phyloP scores from a whole-genome alignment of 2,113 vertebrate species.

The Actenoides hombroni region DNA sequence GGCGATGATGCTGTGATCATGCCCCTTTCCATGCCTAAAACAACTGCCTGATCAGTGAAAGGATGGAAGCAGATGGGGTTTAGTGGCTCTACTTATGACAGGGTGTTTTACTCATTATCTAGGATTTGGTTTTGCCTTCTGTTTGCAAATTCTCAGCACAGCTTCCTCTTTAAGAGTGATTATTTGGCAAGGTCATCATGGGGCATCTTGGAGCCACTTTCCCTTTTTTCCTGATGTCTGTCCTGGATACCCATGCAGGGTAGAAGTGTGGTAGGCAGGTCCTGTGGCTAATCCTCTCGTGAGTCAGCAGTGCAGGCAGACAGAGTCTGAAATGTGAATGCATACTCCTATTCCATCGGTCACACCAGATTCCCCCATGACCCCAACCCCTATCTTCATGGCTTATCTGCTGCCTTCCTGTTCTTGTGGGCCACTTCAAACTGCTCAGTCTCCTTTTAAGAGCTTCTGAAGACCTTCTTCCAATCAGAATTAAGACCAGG shows the following conservation, averaged over 20 bases:
- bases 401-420: not conserved
- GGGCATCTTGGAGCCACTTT: not conserved
- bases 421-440: not conserved
- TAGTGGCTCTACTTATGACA: not conserved
- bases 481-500: not conserved
- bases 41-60: not conserved
- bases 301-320: not conserved
- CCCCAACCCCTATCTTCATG: not conserved
- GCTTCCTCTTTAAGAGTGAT: not conserved
- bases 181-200: not conserved
- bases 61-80: not conserved
- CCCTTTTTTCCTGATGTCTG: not conserved
- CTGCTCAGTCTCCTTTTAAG: not conserved
- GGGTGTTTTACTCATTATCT: not conserved
- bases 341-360: not conserved
- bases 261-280: not conserved
- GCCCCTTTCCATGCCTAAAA: not conserved
- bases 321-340: not conserved
- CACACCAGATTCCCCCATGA: not conserved
- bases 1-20: not conserved
- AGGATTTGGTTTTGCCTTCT: conserved; percentile 7
- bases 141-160: not conserved
- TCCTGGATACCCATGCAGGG: not conserved
- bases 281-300: not conserved
- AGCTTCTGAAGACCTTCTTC: not conserved